phyloP scores from a whole-genome alignment of 2,888 invertebrate genomes.

The Caenorhabditis sinica region DNA sequence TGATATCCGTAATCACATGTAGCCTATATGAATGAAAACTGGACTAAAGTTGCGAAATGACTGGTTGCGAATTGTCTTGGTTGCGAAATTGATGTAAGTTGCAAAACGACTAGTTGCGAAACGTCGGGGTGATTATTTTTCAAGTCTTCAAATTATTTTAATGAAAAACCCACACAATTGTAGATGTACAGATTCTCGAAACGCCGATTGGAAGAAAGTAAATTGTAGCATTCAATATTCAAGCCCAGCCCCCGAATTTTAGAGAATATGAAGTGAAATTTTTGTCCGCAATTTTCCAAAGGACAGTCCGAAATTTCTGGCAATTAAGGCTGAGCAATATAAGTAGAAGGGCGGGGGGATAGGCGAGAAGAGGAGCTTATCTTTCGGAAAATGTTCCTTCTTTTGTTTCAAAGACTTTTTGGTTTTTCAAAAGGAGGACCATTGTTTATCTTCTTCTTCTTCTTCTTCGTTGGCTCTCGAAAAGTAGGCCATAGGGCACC shows the following conservation, averaged over 20 bases:
- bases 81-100: no score
- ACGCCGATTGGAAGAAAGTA: constrained; percentile 61
- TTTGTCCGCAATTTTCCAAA: no score
- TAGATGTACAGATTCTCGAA: constrained; percentile 57
- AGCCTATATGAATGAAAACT: no score
- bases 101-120: no score
- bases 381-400: constrained; percentile 13
- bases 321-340: constrained; percentile 2
- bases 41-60: no score
- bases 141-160: not conserved
- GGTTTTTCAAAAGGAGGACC: constrained; percentile 6
- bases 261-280: not conserved
- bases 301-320: not conserved
- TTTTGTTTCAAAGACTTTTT: constrained; percentile 3
- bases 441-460: constrained; percentile 38
- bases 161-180: constrained; percentile 54
- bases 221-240: constrained; percentile 59
- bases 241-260: not conserved
- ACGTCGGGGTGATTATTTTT: no score
- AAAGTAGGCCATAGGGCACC: constrained; percentile 43
- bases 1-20: no score
- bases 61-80: no score
- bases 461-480: constrained; percentile 6
- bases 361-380: not conserved
- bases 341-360: not conserved